Evolutionary conservation across 2,797 vertebrate genomes (phyloP).

Genomic region (Helarctos malayanus): DNA sequence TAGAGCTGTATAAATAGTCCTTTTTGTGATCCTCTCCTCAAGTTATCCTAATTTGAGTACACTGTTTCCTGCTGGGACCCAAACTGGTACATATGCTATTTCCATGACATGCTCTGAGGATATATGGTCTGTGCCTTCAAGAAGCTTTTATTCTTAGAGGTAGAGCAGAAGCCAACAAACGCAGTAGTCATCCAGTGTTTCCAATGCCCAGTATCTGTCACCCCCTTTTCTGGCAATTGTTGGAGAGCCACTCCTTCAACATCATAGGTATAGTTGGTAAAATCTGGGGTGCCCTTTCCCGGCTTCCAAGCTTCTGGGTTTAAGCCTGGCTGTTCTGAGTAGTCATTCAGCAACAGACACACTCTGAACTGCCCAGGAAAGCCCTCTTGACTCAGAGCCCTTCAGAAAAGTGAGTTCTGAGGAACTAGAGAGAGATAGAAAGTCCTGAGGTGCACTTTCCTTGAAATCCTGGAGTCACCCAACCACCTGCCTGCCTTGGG

Average conservation of each 20-base stretch:
- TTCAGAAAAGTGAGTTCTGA: background rate
- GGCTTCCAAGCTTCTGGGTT: background rate
- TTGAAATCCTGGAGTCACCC: background rate
- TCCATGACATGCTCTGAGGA: background rate
- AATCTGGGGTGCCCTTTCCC: background rate
- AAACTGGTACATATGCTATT: background rate
- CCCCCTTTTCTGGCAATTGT: background rate
- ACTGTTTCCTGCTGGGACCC: background rate
- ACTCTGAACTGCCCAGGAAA: background rate
- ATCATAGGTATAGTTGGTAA: background rate
- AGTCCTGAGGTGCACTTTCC: background rate
- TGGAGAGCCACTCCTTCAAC: background rate
- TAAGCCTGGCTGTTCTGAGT: background rate
- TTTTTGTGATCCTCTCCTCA: background rate
- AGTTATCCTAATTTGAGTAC: background rate
- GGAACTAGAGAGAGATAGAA: background rate
- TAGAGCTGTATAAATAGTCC: background rate
- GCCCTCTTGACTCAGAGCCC: background rate
- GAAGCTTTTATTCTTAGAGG: background rate
- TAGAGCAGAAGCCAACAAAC: background rate
- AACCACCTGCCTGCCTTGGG: background rate
- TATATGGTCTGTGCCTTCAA: background rate
- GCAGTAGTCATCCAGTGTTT: background rate
- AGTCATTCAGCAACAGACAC: background rate
- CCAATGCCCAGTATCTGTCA: background rate